These are phyloP conservation scores for Melanaphis sacchari DNA, from an alignment of 1,140 invertebrate species.

Conservation along the genomic window DNA sequence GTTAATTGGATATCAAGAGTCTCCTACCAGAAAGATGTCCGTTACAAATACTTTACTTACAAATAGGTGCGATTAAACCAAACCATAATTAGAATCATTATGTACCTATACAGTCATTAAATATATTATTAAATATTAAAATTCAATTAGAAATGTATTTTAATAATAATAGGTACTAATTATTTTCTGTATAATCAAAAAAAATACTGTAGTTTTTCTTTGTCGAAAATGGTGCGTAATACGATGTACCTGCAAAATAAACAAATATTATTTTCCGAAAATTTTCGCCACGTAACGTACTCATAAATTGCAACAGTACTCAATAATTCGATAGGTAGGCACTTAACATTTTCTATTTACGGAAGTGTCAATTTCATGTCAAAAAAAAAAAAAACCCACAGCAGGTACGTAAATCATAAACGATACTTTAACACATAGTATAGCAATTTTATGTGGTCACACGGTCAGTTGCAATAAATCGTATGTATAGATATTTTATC, in stretches of 20 bases:
- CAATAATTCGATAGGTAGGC: not conserved
- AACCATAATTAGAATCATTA: not conserved
- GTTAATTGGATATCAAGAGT: not conserved
- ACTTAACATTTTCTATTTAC: not conserved
- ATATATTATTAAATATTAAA: constrained; percentile 9
- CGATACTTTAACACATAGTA: not conserved
- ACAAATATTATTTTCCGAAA: not conserved
- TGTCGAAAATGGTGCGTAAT: not conserved
- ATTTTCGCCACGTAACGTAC: not conserved
- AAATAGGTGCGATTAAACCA: not conserved
- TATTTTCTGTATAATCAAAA: not conserved
- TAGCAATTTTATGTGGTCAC: not conserved
- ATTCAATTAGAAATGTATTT: not conserved
- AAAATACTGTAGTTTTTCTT: not conserved
- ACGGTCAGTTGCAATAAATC: not conserved
- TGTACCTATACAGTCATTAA: not conserved
- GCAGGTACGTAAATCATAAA: not conserved
- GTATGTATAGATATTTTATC: not conserved
- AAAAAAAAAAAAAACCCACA: not conserved
- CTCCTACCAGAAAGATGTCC: not conserved
- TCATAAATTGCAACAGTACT: not conserved
- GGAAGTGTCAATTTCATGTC: not conserved
- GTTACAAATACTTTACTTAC: not conserved
- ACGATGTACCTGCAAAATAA: not conserved
- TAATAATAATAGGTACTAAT: constrained; percentile 10